Base-by-base conservation (phyloP, 2,888 invertebrate species). In the Stenchaetothrips biformis region DNA sequence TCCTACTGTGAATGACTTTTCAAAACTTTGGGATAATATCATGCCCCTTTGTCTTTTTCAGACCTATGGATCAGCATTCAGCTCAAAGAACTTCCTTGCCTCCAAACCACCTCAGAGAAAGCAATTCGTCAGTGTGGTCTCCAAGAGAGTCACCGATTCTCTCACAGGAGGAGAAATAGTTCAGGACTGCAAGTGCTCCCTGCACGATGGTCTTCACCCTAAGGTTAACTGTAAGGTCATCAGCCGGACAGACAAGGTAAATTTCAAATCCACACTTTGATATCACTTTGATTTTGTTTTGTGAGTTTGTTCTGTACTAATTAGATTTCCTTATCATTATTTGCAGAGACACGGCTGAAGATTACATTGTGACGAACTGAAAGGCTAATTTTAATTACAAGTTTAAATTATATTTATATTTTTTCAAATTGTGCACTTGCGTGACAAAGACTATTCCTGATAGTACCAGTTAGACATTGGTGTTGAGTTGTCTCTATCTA, bases 31-130 rank as follows among this genome's bases (percentile, higher is more conserved):
- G 16, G 18, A 77, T 78, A 11, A n/a, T 6, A 13, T 59, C 3
- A 37, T 25, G 37, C 48, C 80, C 9, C n/a, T 80, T 81, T 82
- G 80, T 48, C 67, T 81, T 81, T 86, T 86, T 1, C 87, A 92
- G 92, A 88, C 89, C 62, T 89, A 89, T 79, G 94, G 94, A 27
- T 89, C 91, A 18, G 89, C 92, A 13, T 92, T 93, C 87, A 91
- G 92, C 9, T 87, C 90, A 3, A 88, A 88, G 82, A 91, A 90
- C 86, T 92, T 90, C 89, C 82, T 87, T 80, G 87, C 87, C 0
- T 86, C 89, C 80, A 89, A 90, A 84, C 87, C 89, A 0, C 89
- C 87, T 16, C 89, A 90, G 82, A 90, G 89, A 87, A 91, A 92
- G 85, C 90, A 90, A 86, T 92, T 89, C 87, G 83, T 91, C 48